These are phyloP conservation scores for Drosophila conformis DNA, from an alignment of 2,888 invertebrate genomes.

Conservation along the genomic window DNA sequence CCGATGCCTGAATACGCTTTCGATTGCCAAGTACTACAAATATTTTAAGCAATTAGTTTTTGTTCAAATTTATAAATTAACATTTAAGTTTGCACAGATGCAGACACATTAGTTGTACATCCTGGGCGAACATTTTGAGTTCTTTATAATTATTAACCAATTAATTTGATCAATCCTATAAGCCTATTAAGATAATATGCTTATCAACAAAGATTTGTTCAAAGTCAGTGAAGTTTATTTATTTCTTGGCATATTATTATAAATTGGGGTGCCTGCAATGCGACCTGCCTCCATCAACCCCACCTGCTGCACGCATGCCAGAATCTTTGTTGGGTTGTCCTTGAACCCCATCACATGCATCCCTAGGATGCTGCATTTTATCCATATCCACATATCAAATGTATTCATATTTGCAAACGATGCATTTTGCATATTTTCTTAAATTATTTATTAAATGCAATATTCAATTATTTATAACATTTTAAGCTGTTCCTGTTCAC, in stretches of 20 bases:
- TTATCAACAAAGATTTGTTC: background rate
- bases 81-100: background rate
- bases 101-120: too few relatives aligned
- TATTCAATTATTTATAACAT: background rate
- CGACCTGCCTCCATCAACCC: too few relatives aligned
- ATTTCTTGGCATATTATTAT: background rate
- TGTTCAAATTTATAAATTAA: background rate
- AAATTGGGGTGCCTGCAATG: too few relatives aligned
- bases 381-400: background rate
- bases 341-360: too few relatives aligned
- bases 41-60: background rate
- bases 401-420: background rate
- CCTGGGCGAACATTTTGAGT: background rate
- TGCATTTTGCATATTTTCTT: background rate
- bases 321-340: too few relatives aligned
- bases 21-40: background rate
- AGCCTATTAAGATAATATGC: background rate
- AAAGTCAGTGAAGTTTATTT: background rate
- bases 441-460: too few relatives aligned
- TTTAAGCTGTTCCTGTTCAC: background rate
- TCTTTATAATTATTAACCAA: background rate
- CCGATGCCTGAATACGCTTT: constrained; percentile 27
- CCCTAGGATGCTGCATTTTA: too few relatives aligned
- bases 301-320: too few relatives aligned
- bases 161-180: background rate